Evolutionary conservation across 1,140 invertebrate genomes (phyloP).

Genomic region (Brachionus plicatilis): DNA sequence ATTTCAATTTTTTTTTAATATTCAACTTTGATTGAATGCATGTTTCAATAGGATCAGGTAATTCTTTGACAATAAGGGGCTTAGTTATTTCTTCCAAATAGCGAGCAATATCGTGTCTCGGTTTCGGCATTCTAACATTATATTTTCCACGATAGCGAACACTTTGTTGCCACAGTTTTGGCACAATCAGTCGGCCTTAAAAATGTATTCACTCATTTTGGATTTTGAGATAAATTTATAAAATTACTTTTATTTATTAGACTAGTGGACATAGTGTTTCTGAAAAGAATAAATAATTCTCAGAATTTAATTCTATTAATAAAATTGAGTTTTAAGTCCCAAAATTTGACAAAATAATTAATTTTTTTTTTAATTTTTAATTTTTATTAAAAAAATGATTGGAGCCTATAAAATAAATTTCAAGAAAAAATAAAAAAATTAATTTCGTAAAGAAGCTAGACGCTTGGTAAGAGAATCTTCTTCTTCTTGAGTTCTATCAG

Average conservation of each 20-base stretch:
- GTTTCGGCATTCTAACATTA: conserved; percentile 22
- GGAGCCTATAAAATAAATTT: neutral
- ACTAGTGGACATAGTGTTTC: neutral
- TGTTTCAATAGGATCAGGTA: neutral
- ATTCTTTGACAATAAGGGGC: neutral
- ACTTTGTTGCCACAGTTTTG: conserved; percentile 26
- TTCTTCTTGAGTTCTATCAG: neutral
- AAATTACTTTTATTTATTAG: conserved; percentile 27
- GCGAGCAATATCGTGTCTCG: conserved; percentile 33
- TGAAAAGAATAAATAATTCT: neutral
- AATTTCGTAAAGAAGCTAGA: conserved; percentile 17
- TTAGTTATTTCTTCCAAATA: conserved; percentile 34
- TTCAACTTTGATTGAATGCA: neutral
- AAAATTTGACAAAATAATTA: neutral
- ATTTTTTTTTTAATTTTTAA: neutral
- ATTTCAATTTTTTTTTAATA: neutral
- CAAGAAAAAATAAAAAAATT: neutral
- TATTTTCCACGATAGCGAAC: conserved; percentile 14
- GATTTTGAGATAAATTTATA: neutral
- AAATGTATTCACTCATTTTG: neutral
- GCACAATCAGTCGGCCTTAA: neutral
- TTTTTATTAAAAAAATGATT: neutral
- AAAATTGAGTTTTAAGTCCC: conserved; percentile 27
- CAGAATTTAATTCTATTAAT: neutral
- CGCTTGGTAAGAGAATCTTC: conserved; percentile 15